phyloP scores from a whole-genome alignment of 1,140 invertebrate species.

The Acyrthosiphon pisum region DNA sequence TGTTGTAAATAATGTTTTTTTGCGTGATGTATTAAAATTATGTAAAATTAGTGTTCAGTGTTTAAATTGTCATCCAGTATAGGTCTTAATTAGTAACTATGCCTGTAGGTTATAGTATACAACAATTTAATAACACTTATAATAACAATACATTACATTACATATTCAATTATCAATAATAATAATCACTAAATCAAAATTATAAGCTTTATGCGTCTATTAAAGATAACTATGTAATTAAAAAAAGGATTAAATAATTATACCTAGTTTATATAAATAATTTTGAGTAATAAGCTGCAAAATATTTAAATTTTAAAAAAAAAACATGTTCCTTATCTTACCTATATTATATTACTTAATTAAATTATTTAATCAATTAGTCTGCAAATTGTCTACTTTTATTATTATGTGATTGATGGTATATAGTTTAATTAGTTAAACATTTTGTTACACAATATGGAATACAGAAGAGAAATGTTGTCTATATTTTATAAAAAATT shows the following conservation, averaged over 20 bases:
- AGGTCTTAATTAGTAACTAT: background rate
- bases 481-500: background rate
- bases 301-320: background rate
- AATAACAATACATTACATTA: background rate
- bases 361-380: background rate
- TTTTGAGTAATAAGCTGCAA: background rate
- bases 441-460: background rate
- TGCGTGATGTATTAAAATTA: no score
- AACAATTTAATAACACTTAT: background rate
- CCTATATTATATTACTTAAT: background rate
- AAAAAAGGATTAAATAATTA: no score
- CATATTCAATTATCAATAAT: background rate
- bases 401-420: background rate
- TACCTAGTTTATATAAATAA: no score
- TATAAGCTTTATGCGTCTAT: background rate
- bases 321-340: background rate
- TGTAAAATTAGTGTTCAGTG: no score
- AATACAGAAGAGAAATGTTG: background rate
- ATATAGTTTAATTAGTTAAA: background rate
- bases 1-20: no score
- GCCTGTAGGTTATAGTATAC: background rate
- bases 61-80: no score
- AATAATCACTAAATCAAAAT: background rate
- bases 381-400: background rate
- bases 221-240: no score